Percentiles rank a stretch among this genome's conserved stretches.
phyloP scores from a whole-genome alignment of 2,113 vertebrate species.

The Daboia siamensis region DNA sequence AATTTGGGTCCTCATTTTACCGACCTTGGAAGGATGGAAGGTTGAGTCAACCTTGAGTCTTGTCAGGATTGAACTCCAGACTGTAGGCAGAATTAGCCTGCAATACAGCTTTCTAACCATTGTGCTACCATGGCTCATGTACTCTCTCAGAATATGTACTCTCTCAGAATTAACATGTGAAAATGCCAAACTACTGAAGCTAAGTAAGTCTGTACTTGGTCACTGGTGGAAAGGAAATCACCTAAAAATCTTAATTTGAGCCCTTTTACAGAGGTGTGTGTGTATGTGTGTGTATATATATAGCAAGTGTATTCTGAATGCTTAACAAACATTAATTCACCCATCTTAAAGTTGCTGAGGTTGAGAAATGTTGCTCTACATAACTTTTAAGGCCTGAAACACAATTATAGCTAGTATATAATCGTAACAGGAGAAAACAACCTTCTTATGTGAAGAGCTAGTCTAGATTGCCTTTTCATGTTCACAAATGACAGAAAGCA shows the following conservation, averaged over 20 bases:
- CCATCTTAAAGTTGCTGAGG: too few species aligned
- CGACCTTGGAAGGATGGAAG: background rate
- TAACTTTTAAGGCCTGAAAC: too few species aligned
- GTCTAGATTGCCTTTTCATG: background rate
- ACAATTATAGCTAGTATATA: background rate
- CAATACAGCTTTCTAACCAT: background rate
- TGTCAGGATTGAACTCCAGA: background rate
- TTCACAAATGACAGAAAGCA: background rate
- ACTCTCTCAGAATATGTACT: constrained; percentile 40
- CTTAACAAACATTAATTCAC: too few species aligned
- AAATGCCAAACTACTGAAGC: constrained; percentile 20
- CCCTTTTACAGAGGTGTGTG: background rate
- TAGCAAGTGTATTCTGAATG: too few species aligned
- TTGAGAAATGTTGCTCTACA: too few species aligned
- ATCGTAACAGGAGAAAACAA: background rate
- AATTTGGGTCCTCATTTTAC: background rate
- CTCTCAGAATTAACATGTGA: constrained; percentile 43
- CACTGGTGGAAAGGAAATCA: background rate
- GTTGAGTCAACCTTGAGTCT: background rate
- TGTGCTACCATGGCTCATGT: background rate
- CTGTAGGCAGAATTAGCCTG: background rate
- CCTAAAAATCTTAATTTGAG: background rate
- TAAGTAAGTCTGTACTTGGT: background rate
- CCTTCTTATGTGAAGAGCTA: background rate
- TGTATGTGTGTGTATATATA: too few species aligned